A percentile compares a stretch with the other conserved stretches of the same genome.
These are phyloP conservation scores for Axea sp. DNA, from an alignment of 2,888 invertebrate species.

Conservation along the genomic window DNA sequence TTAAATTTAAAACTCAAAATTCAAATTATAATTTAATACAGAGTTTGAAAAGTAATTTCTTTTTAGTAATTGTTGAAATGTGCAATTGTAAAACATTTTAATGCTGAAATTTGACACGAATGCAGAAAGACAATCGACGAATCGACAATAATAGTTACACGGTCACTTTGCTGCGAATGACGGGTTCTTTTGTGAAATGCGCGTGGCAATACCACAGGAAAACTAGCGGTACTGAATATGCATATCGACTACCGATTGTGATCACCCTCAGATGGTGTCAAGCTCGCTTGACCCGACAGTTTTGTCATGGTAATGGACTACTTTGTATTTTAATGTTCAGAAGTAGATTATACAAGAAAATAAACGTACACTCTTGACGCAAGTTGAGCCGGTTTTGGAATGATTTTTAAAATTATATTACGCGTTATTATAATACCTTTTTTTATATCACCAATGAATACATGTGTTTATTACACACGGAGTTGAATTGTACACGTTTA, in stretches of 20 bases:
- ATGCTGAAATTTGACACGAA: slow-evolving; percentile 19
- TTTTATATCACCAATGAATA: too few relatives aligned
- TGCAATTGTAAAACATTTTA: slow-evolving; percentile 2
- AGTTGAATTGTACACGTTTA: too few relatives aligned
- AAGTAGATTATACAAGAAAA: slow-evolving; percentile 72
- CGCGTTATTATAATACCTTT: slow-evolving; percentile 7
- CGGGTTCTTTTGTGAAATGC: slow-evolving; percentile 57
- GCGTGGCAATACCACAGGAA: slow-evolving; percentile 61
- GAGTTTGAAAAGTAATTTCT: too few relatives aligned
- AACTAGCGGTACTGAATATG: slow-evolving; percentile 74
- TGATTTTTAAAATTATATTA: slow-evolving; percentile 32
- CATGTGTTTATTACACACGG: too few relatives aligned
- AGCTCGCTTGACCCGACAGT: slow-evolving; percentile 75
- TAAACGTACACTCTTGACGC: slow-evolving; percentile 57
- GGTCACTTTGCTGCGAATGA: slow-evolving; percentile 54
- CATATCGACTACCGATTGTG: slow-evolving; percentile 73
- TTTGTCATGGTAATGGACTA: slow-evolving; percentile 77
- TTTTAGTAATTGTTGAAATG: slow-evolving; percentile 10
- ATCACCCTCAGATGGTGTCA: slow-evolving; percentile 72
- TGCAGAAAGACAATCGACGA: slow-evolving; percentile 23
- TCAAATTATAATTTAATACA: too few relatives aligned
- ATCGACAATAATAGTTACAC: slow-evolving; percentile 52
- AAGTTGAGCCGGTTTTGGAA: slow-evolving; percentile 38
- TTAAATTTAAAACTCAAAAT: too few relatives aligned
- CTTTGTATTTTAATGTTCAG: slow-evolving; percentile 77